Percentiles rank a stretch among this genome's conserved stretches.
These are phyloP conservation scores for Eonycteris spelaea DNA, from an alignment of 2,113 vertebrate species.

Conservation along the genomic window DNA sequence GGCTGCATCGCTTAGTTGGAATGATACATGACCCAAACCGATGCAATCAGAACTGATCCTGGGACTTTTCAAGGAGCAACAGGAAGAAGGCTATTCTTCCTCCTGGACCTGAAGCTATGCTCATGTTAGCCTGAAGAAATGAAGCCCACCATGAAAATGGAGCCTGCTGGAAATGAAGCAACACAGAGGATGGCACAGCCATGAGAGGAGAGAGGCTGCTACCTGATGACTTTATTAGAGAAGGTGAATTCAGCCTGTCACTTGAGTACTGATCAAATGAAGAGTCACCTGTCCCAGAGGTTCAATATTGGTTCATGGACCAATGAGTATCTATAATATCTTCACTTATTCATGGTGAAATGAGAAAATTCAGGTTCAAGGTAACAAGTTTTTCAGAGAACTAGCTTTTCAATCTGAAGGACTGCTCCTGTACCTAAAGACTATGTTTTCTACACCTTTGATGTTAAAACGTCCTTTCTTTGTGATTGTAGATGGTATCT, in stretches of 20 bases:
- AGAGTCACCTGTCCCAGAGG: background rate
- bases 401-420: background rate
- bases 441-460: background rate
- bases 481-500: background rate
- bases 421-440: background rate
- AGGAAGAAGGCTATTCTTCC: background rate
- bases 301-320: background rate
- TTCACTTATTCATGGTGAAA: background rate
- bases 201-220: background rate
- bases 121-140: background rate
- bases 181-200: background rate
- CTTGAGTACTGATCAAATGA: background rate
- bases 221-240: background rate
- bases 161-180: background rate
- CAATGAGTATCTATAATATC: background rate
- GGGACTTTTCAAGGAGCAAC: background rate
- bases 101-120: background rate
- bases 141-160: background rate
- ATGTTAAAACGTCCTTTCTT: conserved; percentile 2
- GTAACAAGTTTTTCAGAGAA: background rate
- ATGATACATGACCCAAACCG: background rate
- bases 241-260: background rate
- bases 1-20: background rate
- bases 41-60: background rate
- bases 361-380: background rate